Conservation (phyloP, 1,140 invertebrate genomes). For the Bursaphelenchus mucronatus region DNA sequence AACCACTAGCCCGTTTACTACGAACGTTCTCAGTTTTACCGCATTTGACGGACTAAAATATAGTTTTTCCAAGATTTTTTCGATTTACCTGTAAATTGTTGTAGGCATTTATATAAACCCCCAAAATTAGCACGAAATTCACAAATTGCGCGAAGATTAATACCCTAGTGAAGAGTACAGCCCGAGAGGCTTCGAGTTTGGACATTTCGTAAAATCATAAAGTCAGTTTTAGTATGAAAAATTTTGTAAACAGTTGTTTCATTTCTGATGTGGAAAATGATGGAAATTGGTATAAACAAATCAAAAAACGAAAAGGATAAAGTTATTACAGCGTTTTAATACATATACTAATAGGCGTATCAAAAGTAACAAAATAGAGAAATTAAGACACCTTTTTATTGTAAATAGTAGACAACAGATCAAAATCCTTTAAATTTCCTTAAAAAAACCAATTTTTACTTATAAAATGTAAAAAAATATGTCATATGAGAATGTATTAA, state of each 20-base stretch:
- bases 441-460: no score
- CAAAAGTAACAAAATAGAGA: no score
- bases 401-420: no score
- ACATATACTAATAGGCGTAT: no score
- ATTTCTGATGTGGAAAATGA: no score
- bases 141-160: conserved; percentile 24
- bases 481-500: no score
- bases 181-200: neutral
- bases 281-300: no score
- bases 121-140: conserved; percentile 20
- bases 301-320: no score
- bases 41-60: neutral
- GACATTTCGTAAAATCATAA: conserved; percentile 2
- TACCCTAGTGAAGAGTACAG: conserved; percentile 1
- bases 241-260: neutral
- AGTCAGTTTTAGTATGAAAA: neutral
- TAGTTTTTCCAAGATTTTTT: neutral
- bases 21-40: neutral
- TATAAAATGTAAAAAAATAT: no score
- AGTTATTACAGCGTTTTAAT: no score
- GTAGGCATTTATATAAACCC: conserved; percentile 22
- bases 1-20: conserved; percentile 7
- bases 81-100: conserved; percentile 20
- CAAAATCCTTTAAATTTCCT: no score
- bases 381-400: no score